Evolutionary conservation across 2,888 invertebrate genomes (phyloP).

Genomic region (Tachystola acroxantha): DNA sequence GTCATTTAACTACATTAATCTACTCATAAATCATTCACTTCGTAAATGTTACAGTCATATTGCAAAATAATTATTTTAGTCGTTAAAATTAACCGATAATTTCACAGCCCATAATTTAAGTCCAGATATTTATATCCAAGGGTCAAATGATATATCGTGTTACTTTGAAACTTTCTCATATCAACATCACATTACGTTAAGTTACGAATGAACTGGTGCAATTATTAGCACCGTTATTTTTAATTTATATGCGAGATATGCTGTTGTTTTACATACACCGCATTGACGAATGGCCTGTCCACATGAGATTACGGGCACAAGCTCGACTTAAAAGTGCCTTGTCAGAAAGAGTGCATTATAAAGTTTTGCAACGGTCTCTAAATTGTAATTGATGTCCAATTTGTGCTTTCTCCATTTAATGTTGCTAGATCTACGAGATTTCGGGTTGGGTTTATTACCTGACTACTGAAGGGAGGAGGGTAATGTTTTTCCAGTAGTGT

Average conservation of each 20-base stretch:
- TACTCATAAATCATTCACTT: no score
- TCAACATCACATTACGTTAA: not conserved
- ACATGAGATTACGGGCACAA: constrained; percentile 18
- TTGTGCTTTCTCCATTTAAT: constrained; percentile 35
- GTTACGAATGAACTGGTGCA: constrained; percentile 20
- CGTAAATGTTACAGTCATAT: no score
- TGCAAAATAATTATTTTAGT: no score
- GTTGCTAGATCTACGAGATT: no score
- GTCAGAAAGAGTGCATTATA: constrained; percentile 20
- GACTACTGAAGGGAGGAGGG: no score
- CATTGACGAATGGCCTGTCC: constrained; percentile 39
- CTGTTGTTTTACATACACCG: constrained; percentile 45
- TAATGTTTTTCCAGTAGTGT: no score
- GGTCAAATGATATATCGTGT: constrained; percentile 35
- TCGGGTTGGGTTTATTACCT: no score
- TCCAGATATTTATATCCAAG: constrained; percentile 11
- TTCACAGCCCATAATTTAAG: constrained; percentile 7
- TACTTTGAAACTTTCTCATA: constrained; percentile 11
- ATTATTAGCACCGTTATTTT: constrained; percentile 33
- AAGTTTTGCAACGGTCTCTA: constrained; percentile 25
- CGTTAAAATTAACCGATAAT: not conserved
- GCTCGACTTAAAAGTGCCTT: constrained; percentile 12
- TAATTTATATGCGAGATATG: constrained; percentile 34
- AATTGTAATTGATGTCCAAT: constrained; percentile 20
- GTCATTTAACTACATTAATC: no score